A percentile compares a stretch with the other conserved stretches of the same genome.
phyloP scores from a whole-genome alignment of 2,888 invertebrate genomes.

The Plagodis dolabraria region DNA sequence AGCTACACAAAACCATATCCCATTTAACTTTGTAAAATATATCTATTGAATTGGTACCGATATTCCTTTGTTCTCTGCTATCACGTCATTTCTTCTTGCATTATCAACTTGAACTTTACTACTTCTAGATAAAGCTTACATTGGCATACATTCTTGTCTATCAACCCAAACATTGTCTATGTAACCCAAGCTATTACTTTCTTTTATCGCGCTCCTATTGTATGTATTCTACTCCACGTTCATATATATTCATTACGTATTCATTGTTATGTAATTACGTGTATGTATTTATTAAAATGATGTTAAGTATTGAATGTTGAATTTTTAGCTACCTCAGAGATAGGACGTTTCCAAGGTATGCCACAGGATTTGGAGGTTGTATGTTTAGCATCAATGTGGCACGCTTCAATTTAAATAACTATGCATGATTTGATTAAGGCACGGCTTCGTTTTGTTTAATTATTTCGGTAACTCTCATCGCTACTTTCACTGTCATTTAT shows the following conservation, averaged over 20 bases:
- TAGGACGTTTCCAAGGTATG: constrained; percentile 96
- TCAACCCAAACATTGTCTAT: constrained; percentile 29
- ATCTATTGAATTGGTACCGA: constrained; percentile 7
- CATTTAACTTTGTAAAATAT: constrained; percentile 9
- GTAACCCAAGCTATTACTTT: constrained; percentile 28
- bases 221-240: constrained; percentile 37
- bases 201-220: constrained; percentile 44
- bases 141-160: constrained; percentile 20
- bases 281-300: constrained; percentile 39
- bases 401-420: constrained; percentile 62
- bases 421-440: constrained; percentile 75
- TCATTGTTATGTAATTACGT: constrained; percentile 39
- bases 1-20: constrained; percentile 1
- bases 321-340: constrained; percentile 94
- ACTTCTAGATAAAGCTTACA: constrained; percentile 25
- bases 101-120: constrained; percentile 28
- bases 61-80: constrained; percentile 8
- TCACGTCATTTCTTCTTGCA: constrained; percentile 7
- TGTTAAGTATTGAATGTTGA: constrained; percentile 52
- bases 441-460: constrained; percentile 64
- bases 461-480: constrained; percentile 1
- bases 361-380: constrained; percentile 63
- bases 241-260: constrained; percentile 37
- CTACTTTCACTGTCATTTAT: background rate
- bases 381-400: constrained; percentile 76